Percentiles rank a stretch among this genome's conserved stretches.
Conservation (phyloP, 2,888 invertebrate genomes). For the Scotopteryx bipunctaria region DNA sequence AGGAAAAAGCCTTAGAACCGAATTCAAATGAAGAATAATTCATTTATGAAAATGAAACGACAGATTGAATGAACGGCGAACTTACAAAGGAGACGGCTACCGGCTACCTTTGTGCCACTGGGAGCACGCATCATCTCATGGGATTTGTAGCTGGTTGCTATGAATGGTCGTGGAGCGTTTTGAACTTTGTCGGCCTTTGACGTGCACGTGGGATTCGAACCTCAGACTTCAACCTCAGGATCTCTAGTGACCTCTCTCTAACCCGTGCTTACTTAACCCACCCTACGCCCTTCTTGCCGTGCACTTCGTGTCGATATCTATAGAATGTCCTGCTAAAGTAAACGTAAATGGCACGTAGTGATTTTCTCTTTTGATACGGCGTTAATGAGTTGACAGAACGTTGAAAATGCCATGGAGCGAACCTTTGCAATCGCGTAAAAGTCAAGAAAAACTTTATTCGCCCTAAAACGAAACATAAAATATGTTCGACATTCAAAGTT, state of each 20-base stretch:
- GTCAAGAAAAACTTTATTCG: conserved; percentile 32
- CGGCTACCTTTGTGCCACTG: conserved; percentile 67
- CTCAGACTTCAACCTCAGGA: too few relatives aligned
- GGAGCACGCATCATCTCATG: conserved; percentile 49
- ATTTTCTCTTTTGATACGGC: conserved; percentile 2
- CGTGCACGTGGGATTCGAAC: not conserved
- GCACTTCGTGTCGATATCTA: too few relatives aligned
- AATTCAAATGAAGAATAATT: conserved; percentile 82
- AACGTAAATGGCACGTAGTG: too few relatives aligned
- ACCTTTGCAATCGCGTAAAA: conserved; percentile 29
- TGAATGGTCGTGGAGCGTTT: conserved; percentile 26
- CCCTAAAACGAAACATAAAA: conserved; percentile 63
- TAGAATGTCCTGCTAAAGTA: too few relatives aligned
- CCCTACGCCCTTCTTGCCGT: too few relatives aligned
- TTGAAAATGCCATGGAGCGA: conserved; percentile 20
- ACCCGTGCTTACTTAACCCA: too few relatives aligned
- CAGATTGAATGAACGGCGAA: conserved; percentile 77
- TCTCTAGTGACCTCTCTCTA: too few relatives aligned
- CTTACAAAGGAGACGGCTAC: conserved; percentile 69
- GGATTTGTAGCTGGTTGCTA: conserved; percentile 38
- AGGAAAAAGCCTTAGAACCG: conserved; percentile 73
- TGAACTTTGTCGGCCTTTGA: conserved; percentile 29
- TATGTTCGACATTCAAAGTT: conserved; percentile 78
- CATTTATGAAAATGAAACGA: conserved; percentile 82
- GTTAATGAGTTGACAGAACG: conserved; percentile 19